A percentile compares a stretch with the other conserved stretches of the same genome.
Conservation (phyloP, 37 sponge, comb jelly and placozoan species). For the Corticium candelabrum region DNA sequence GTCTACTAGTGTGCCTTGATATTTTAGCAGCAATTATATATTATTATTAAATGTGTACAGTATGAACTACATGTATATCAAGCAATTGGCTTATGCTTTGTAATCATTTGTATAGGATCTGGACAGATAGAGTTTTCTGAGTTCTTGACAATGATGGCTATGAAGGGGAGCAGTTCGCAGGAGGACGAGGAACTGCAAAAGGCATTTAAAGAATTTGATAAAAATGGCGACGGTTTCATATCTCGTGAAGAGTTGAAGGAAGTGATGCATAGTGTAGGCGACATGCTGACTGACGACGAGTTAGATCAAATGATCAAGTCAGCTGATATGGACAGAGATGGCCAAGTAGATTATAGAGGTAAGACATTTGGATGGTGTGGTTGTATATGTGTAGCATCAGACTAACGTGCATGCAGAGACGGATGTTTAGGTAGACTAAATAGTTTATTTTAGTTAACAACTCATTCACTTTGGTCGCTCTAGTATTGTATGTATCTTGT, state of each 20-base stretch:
- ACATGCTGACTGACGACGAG: slow-evolving; percentile 16
- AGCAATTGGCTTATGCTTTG: too few relatives aligned
- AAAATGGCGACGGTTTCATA: slow-evolving; percentile 20
- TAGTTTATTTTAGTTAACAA: too few relatives aligned
- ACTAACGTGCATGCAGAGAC: too few relatives aligned
- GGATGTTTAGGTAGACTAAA: too few relatives aligned
- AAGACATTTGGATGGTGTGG: too few relatives aligned
- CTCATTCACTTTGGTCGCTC: too few relatives aligned
- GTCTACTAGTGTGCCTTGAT: too few relatives aligned
- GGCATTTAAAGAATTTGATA: slow-evolving; percentile 36
- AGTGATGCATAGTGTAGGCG: slow-evolving; percentile 17
- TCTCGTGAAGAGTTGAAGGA: slow-evolving; percentile 11
- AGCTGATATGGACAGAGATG: slow-evolving; percentile 16
- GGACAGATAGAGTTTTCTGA: slow-evolving; percentile 20
- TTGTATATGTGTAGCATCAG: too few relatives aligned
- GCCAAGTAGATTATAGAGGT: slow-evolving; percentile 9
- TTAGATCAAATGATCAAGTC: slow-evolving; percentile 3
- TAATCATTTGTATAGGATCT: neutral
- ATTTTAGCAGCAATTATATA: too few relatives aligned
- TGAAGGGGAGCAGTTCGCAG: neutral
- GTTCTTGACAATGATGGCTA: slow-evolving; percentile 18
- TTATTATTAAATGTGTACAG: too few relatives aligned
- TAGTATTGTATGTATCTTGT: too few relatives aligned
- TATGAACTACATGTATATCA: too few relatives aligned
- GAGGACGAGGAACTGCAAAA: slow-evolving; percentile 12